These are phyloP conservation scores for Heterotis niloticus DNA, from an alignment of 2,113 vertebrate genomes.

Conservation along the genomic window DNA sequence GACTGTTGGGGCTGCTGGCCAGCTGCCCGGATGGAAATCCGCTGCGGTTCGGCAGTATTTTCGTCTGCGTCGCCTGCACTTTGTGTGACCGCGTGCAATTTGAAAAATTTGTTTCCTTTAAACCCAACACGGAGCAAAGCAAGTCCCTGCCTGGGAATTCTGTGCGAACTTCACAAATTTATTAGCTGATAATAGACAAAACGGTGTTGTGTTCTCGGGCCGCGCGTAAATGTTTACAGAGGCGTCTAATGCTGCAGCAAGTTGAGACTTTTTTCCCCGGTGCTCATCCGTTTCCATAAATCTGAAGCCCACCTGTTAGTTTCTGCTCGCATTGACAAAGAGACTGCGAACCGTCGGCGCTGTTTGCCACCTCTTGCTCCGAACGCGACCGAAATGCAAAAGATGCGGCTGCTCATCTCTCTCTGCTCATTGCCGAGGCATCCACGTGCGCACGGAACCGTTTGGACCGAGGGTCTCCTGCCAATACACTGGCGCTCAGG, in stretches of 20 bases:
- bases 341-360: background rate
- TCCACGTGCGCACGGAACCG: background rate
- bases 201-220: background rate
- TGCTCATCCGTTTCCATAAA: background rate
- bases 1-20: too few relatives aligned
- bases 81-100: too few relatives aligned
- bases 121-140: background rate
- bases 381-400: constrained; percentile 9
- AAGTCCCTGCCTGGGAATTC: background rate
- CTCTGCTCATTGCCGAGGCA: background rate
- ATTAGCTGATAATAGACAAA: background rate
- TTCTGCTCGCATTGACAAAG: constrained; percentile 6
- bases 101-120: background rate
- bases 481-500: background rate
- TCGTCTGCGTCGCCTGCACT: too few relatives aligned
- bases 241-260: constrained; percentile 2
- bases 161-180: background rate
- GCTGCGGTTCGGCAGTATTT: too few relatives aligned
- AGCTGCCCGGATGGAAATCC: too few relatives aligned
- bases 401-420: too few relatives aligned
- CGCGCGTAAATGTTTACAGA: constrained; percentile 22
- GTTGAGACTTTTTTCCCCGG: background rate
- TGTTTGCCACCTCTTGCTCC: background rate
- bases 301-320: constrained; percentile 6
- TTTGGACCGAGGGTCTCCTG: background rate